Percentiles rank a stretch among this genome's conserved stretches.
Evolutionary conservation across 2,797 vertebrate species (phyloP).

Genomic region (Astyanax mexicanus): DNA sequence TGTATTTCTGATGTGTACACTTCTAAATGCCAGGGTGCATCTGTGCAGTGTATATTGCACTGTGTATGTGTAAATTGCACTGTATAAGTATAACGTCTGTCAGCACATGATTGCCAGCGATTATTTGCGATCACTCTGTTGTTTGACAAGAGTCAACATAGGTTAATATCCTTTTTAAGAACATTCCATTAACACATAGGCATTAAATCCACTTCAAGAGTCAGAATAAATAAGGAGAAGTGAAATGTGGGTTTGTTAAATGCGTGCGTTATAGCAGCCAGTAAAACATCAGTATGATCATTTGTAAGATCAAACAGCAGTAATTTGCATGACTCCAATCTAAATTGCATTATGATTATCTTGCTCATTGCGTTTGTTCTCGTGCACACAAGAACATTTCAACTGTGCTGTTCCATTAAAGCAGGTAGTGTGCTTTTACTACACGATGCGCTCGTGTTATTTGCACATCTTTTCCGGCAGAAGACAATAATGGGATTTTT

Average conservation of each 20-base stretch:
- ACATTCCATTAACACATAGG: constrained; percentile 2
- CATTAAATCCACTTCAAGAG: not conserved
- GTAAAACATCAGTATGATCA: not conserved
- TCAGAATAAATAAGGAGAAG: constrained; percentile 4
- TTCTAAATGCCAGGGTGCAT: not conserved
- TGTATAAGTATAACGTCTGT: constrained; percentile 13
- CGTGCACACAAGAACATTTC: not conserved
- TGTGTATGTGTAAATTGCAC: not conserved
- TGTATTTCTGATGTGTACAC: not conserved
- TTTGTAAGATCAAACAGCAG: not conserved
- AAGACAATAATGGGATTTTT: not conserved
- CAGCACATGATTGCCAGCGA: not conserved
- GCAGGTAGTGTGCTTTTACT: not conserved
- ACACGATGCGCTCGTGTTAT: not conserved
- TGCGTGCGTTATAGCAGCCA: not conserved
- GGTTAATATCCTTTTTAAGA: constrained; percentile 7
- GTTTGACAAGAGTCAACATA: constrained; percentile 12
- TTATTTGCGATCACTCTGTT: not conserved
- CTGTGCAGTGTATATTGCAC: not conserved
- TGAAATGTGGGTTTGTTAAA: constrained; percentile 44
- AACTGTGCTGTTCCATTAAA: not conserved
- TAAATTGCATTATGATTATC: not conserved
- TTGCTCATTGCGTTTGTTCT: not conserved
- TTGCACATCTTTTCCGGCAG: not conserved
- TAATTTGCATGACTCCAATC: not conserved